phyloP scores from a whole-genome alignment of 2,888 invertebrate genomes.

The Nymphalis c-album region DNA sequence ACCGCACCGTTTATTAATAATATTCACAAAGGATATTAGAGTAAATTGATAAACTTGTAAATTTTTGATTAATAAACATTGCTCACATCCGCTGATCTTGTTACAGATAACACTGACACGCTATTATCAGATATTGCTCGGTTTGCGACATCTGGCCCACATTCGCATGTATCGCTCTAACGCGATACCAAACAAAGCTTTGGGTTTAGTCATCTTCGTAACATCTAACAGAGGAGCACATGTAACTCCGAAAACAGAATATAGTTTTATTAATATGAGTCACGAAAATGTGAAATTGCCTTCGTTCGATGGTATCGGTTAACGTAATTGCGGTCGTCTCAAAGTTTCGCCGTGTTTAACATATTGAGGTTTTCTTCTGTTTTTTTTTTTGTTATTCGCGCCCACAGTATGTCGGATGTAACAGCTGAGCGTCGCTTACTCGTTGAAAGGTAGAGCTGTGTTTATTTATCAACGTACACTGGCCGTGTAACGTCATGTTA shows the following conservation, averaged over 20 bases:
- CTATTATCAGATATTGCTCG: constrained; percentile 50
- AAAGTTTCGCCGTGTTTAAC: constrained; percentile 34
- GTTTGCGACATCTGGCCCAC: constrained; percentile 70
- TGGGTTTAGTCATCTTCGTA: constrained; percentile 56
- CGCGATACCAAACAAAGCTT: constrained; percentile 63
- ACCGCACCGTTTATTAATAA: no score
- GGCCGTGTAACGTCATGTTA: background rate
- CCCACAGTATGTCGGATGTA: constrained; percentile 53
- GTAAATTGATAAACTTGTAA: constrained; percentile 4
- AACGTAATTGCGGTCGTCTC: constrained; percentile 40
- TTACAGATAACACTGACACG: constrained; percentile 44
- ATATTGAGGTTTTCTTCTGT: constrained; percentile 31
- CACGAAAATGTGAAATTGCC: constrained; percentile 42
- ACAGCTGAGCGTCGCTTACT: constrained; percentile 52
- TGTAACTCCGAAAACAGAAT: constrained; percentile 3
- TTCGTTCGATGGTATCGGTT: constrained; percentile 21
- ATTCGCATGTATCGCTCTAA: constrained; percentile 56
- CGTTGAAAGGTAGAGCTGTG: constrained; percentile 52
- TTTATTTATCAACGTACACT: background rate
- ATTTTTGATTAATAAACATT: constrained; percentile 28
- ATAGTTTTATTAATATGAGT: constrained; percentile 26
- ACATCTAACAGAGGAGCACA: constrained; percentile 4
- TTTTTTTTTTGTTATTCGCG: constrained; percentile 34
- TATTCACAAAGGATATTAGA: background rate
- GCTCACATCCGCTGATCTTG: constrained; percentile 30